These are phyloP conservation scores for Vannuccia rotundouncinata DNA, from an alignment of 2,888 invertebrate species.

Conservation along the genomic window DNA sequence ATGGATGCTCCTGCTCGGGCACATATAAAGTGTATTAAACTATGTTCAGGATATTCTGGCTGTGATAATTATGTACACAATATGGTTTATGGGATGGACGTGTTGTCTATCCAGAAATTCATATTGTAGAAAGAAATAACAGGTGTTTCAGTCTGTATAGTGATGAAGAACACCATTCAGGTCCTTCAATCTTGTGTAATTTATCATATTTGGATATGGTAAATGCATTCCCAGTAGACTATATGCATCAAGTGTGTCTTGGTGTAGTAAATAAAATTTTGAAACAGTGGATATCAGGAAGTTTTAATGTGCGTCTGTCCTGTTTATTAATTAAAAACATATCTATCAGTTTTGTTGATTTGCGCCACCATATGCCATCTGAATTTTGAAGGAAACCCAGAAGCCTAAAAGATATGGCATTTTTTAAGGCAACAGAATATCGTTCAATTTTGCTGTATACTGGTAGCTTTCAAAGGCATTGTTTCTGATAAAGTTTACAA, in stretches of 20 bases:
- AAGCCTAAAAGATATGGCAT: not conserved
- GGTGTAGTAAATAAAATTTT: not conserved
- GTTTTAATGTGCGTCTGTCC: not conserved
- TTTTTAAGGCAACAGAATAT: not conserved
- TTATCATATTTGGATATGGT: not conserved
- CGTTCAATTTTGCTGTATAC: not conserved
- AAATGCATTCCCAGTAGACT: not conserved
- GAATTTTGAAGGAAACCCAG: not conserved
- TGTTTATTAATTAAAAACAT: not conserved
- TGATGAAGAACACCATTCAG: not conserved
- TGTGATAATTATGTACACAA: not conserved
- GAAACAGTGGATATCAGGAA: not conserved
- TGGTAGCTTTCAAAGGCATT: not conserved
- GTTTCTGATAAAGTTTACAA: not conserved
- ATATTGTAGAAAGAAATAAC: not conserved
- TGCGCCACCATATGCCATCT: not conserved
- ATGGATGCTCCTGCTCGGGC: not conserved
- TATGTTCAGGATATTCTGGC: not conserved
- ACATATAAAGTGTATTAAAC: not conserved
- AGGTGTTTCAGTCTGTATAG: not conserved
- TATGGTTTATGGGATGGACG: not conserved
- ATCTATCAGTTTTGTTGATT: not conserved
- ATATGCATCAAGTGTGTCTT: not conserved
- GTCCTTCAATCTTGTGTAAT: not conserved
- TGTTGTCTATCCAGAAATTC: not conserved